Percentiles rank a stretch among this genome's conserved stretches.
phyloP scores from a whole-genome alignment of 2,797 vertebrate genomes.

The Carcharodon carcharias region DNA sequence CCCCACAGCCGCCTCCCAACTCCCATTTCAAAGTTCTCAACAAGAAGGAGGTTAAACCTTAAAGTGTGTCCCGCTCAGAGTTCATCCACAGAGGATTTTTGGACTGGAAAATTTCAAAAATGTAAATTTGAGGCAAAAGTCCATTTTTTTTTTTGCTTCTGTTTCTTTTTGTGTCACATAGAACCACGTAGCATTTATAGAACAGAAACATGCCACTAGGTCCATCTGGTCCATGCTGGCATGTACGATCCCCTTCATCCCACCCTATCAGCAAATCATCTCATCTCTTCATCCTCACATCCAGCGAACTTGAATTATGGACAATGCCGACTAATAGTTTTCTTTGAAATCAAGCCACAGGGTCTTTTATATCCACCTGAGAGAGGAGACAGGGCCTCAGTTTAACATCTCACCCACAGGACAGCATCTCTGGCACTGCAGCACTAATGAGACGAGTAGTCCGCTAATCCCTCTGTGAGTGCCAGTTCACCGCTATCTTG shows the following conservation, averaged over 20 bases:
- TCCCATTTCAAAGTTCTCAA: background rate
- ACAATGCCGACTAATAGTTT: background rate
- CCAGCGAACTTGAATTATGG: background rate
- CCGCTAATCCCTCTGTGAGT: background rate
- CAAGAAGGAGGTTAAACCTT: background rate
- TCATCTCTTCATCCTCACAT: background rate
- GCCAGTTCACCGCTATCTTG: background rate
- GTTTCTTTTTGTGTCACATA: background rate
- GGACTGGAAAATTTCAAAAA: background rate
- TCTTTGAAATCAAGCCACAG: background rate
- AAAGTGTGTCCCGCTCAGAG: background rate
- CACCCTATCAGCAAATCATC: background rate
- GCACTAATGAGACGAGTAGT: too few species aligned
- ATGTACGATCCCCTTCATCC: background rate
- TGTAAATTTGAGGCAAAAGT: background rate
- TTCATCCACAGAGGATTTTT: background rate
- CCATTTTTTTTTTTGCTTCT: background rate
- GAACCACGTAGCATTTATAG: background rate
- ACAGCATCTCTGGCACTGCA: too few species aligned
- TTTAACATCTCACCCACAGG: background rate
- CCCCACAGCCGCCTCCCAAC: background rate
- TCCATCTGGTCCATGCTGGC: background rate
- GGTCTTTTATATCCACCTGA: background rate
- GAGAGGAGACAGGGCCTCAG: background rate
- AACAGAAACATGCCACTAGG: background rate